Base-by-base conservation (phyloP, 2,113 vertebrate species). In the Rhinogobius similis region DNA sequence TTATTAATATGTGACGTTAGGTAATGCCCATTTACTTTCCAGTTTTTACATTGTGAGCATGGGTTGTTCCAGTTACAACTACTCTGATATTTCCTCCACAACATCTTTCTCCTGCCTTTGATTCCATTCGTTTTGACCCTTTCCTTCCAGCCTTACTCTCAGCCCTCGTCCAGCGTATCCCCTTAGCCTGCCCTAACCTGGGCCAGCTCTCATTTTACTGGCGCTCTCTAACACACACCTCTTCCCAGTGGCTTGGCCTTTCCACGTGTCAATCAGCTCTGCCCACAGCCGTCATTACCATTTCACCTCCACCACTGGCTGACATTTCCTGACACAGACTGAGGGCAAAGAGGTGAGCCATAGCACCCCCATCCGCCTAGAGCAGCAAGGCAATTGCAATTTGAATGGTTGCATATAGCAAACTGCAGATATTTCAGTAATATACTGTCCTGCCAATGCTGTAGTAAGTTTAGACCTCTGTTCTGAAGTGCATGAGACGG, bases 251-350 rank as follows among this genome's bases (percentile, higher is more conserved):
- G 72, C 82, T 67, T 82, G 79, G 83, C 82, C 87, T 90, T 91
- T 88, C 70, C 16, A 48, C 46, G 58, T 86, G 89, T 87, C 88
- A 89, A 86, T 89, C 85, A 86, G 67, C 62, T 75, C 82, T 75
- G 85, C 85, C 78, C 81, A 82, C 68, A 72, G 82, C 75, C 80
- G 64, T 82, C 79, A 90, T 90, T 91, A 90, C 79, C 83, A 70
- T 75, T 86, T 75, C 83, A 87, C 82, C 85, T 90, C 86, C 79
- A 86, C 80, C 78, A 79, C 62, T 67, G 58, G 46, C 79, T 88
- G 86, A 85, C 80, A 90, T 89, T 88, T 87, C 80, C 65, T 73
- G 82, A 85, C 79, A 84, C 73, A 75, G 13, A 73, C 62, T n/a
- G 14, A 78, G 78, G 79, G 69, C 80, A 82, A 82, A 78, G 76